Percentiles rank a stretch among this genome's conserved stretches.
Evolutionary conservation across 53 echinoderm and acorn worm genomes (phyloP).

Genomic region (Stichopus horrens): DNA sequence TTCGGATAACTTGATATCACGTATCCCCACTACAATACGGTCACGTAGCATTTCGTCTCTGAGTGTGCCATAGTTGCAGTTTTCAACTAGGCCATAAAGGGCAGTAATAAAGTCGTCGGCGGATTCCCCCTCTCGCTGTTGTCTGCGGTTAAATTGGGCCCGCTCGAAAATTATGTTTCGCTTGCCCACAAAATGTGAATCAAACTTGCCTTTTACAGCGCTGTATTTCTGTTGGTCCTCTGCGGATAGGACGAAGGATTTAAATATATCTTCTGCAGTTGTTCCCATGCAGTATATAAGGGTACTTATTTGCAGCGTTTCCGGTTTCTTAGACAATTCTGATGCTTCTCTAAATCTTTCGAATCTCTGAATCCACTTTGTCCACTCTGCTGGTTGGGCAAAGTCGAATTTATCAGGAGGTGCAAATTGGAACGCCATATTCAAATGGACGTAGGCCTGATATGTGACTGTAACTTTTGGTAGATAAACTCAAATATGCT

Average conservation of each 20-base stretch:
- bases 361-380: slow-evolving; percentile 59
- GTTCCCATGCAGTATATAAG: slow-evolving; percentile 64
- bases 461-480: not conserved
- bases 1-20: slow-evolving; percentile 22
- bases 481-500: not conserved
- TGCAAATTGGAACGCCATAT: slow-evolving; percentile 24
- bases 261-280: slow-evolving; percentile 61
- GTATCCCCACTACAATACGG: slow-evolving; percentile 2
- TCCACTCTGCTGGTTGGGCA: slow-evolving; percentile 26
- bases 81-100: not conserved
- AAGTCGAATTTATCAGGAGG: slow-evolving; percentile 39
- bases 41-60: not conserved
- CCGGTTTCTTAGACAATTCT: slow-evolving; percentile 34
- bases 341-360: slow-evolving; percentile 58
- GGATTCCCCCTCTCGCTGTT: slow-evolving; percentile 48
- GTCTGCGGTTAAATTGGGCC: slow-evolving; percentile 56
- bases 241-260: not conserved
- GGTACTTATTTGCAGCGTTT: slow-evolving; percentile 52
- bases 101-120: not conserved
- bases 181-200: not conserved
- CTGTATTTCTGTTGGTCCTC: slow-evolving; percentile 40
- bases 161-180: slow-evolving; percentile 56
- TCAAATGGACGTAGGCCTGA: not conserved
- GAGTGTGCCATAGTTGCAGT: slow-evolving; percentile 47
- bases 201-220: slow-evolving; percentile 9